A percentile compares a stretch with the other conserved stretches of the same genome.
These are phyloP conservation scores for Karalla daura DNA, from an alignment of 2,797 vertebrate genomes.

Conservation along the genomic window DNA sequence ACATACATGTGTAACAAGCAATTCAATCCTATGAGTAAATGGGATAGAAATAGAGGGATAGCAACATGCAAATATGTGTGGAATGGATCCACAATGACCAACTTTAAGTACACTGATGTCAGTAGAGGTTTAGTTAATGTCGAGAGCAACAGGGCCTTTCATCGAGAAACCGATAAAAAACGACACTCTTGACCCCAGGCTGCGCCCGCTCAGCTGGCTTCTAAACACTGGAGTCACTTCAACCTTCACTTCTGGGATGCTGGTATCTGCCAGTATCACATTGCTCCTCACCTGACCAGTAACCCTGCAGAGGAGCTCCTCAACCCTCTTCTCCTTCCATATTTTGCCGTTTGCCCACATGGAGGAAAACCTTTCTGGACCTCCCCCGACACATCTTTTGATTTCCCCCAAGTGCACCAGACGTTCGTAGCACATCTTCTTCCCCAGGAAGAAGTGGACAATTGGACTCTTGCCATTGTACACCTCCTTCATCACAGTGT, in stretches of 20 bases:
- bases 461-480: constrained; percentile 65
- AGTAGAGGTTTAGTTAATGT: constrained; percentile 51
- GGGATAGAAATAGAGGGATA: too few species aligned
- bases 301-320: constrained; percentile 54
- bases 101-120: neutral
- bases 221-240: constrained; percentile 64
- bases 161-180: constrained; percentile 79
- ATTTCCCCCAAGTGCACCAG: constrained; percentile 57
- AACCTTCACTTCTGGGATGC: constrained; percentile 38
- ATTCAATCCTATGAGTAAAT: neutral
- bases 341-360: constrained; percentile 66
- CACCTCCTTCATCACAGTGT: constrained; percentile 51
- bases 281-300: constrained; percentile 33
- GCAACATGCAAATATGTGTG: neutral
- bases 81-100: neutral
- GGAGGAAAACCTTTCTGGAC: constrained; percentile 39
- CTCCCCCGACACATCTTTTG: neutral
- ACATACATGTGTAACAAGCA: neutral
- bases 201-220: constrained; percentile 55
- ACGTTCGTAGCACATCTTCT: constrained; percentile 53
- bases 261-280: constrained; percentile 53
- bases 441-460: constrained; percentile 78
- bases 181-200: constrained; percentile 42
- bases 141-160: constrained; percentile 74
- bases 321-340: constrained; percentile 62